Evolutionary conservation across 2,888 invertebrate genomes (phyloP).

Genomic region (Arge pagana): DNA sequence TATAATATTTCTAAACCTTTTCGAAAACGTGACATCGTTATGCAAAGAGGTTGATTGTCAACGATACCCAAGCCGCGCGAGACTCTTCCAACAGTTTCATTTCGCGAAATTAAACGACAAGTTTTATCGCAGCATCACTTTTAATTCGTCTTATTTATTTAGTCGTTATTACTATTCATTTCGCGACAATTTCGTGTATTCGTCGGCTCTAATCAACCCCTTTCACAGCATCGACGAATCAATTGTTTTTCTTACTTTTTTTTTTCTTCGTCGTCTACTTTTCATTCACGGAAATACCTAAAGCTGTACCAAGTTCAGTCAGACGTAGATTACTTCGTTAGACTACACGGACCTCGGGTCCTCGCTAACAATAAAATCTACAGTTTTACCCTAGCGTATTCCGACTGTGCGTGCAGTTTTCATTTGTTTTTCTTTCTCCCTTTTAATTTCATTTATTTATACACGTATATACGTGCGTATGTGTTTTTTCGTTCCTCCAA

Average conservation of each 20-base stretch:
- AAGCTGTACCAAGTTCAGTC: slow-evolving; percentile 20
- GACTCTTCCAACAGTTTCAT: too few species aligned
- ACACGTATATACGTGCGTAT: slow-evolving; percentile 16
- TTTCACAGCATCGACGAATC: too few species aligned
- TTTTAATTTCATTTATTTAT: slow-evolving; percentile 18
- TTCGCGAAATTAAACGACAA: too few species aligned
- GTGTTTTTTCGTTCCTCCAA: slow-evolving; percentile 10
- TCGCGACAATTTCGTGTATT: too few species aligned
- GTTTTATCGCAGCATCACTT: too few species aligned
- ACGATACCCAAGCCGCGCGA: too few species aligned
- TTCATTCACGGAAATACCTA: slow-evolving; percentile 1
- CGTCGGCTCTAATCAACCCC: too few species aligned
- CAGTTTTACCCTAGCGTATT: slow-evolving; percentile 30
- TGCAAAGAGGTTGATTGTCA: too few species aligned
- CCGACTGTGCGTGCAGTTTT: slow-evolving; percentile 37
- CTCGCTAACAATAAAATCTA: slow-evolving; percentile 20
- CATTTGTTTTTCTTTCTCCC: slow-evolving; percentile 7
- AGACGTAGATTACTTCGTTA: slow-evolving; percentile 14
- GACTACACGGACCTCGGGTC: slow-evolving; percentile 18
- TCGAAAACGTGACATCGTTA: too few species aligned
- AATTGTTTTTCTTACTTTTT: not conserved
- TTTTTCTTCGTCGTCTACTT: not conserved
- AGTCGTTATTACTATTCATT: too few species aligned
- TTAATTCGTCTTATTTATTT: too few species aligned
- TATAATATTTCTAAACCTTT: too few species aligned